Conservation (phyloP, 1,140 invertebrate genomes). For the Megathymus violae region DNA sequence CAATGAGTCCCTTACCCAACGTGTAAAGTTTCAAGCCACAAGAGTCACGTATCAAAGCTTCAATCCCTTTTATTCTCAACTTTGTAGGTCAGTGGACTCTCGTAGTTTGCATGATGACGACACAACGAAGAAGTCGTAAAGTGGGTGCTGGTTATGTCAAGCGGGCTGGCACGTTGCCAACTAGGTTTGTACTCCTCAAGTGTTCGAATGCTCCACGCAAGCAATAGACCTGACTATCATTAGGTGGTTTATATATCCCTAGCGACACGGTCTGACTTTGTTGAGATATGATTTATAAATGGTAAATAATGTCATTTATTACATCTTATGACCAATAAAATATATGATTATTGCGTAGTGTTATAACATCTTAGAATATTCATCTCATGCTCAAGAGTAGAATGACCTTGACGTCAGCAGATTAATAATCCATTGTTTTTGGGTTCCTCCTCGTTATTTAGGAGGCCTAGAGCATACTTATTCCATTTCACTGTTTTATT, state of each 20-base stretch:
- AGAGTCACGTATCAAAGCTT: background rate
- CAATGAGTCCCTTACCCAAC: no score
- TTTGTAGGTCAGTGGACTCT: slow-evolving; percentile 1
- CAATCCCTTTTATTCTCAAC: background rate
- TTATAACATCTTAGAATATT: no score
- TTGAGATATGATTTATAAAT: no score
- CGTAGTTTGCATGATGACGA: slow-evolving; percentile 1
- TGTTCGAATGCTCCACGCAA: background rate
- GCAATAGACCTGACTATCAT: slow-evolving; percentile 3
- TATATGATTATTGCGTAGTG: no score
- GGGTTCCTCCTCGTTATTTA: no score
- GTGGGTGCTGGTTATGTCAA: slow-evolving; percentile 5
- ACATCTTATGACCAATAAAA: no score
- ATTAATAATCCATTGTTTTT: no score
- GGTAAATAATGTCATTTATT: no score
- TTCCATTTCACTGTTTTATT: no score
- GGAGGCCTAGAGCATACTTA: no score
- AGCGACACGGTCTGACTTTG: background rate
- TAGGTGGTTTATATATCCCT: background rate
- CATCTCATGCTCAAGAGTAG: no score
- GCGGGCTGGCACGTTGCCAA: background rate
- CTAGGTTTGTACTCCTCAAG: slow-evolving; percentile 1
- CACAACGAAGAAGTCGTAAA: slow-evolving; percentile 1
- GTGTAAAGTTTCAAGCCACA: background rate
- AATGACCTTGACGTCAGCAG: no score